A percentile compares a stretch with the other conserved stretches of the same genome.
These are phyloP conservation scores for Cyphomyrus plagiostoma DNA, from an alignment of 2,113 vertebrate genomes.

Conservation along the genomic window DNA sequence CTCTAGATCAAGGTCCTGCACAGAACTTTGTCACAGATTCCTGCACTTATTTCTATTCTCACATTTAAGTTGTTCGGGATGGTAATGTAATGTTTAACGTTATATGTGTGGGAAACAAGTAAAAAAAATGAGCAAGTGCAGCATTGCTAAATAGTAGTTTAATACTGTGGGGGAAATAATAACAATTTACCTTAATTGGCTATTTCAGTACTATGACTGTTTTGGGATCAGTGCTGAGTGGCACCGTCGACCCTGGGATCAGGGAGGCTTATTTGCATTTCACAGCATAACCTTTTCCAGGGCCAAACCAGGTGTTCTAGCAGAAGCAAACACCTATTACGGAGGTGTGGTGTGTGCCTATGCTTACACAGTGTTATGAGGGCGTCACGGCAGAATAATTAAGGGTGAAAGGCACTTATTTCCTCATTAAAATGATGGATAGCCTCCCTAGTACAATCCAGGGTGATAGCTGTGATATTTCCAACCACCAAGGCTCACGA, in stretches of 20 bases:
- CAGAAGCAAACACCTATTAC: background rate
- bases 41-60: background rate
- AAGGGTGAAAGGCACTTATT: slow-evolving; percentile 5
- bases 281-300: background rate
- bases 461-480: background rate
- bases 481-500: background rate
- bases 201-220: background rate
- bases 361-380: background rate
- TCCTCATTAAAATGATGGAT: slow-evolving; percentile 3
- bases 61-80: background rate
- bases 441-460: background rate
- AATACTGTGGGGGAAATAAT: background rate
- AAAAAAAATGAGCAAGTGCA: background rate
- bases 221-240: background rate
- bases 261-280: background rate
- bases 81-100: background rate
- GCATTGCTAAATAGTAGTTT: background rate
- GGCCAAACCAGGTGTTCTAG: background rate
- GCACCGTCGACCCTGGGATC: background rate
- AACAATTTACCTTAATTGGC: background rate
- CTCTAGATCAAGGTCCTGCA: background rate
- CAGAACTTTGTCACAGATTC: background rate
- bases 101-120: background rate
- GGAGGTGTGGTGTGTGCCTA: background rate
- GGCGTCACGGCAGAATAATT: slow-evolving; percentile 1